phyloP scores from a whole-genome alignment of 2,797 vertebrate genomes.

The Gymnoscopelus microlampas region DNA sequence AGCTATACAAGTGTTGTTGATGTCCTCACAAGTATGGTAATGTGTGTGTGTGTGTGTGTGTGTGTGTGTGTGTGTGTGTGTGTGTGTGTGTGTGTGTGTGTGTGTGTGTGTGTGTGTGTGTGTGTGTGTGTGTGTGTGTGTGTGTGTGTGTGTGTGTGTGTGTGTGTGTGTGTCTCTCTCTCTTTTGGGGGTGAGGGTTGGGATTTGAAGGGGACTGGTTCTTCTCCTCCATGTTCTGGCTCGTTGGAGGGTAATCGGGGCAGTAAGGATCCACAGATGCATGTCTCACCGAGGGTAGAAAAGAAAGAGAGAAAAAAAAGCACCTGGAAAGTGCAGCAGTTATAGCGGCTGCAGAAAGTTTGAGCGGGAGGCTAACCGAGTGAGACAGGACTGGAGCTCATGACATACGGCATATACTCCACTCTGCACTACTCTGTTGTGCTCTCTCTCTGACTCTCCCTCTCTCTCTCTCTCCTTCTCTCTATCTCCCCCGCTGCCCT shows the following conservation, averaged over 20 bases:
- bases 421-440: slow-evolving; percentile 45
- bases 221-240: slow-evolving; percentile 30
- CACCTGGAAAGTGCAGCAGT: slow-evolving; percentile 28
- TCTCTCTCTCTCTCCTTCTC: slow-evolving; percentile 48
- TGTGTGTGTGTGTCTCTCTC: too few relatives aligned
- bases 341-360: slow-evolving; percentile 62
- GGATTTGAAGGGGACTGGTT: slow-evolving; percentile 50
- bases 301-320: slow-evolving; percentile 19
- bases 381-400: slow-evolving; percentile 65
- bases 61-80: too few relatives aligned
- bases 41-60: too few relatives aligned
- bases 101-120: too few relatives aligned
- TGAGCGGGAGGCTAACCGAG: slow-evolving; percentile 65
- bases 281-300: slow-evolving; percentile 41
- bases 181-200: slow-evolving; percentile 46
- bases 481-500: slow-evolving; percentile 50
- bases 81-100: too few relatives aligned
- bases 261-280: slow-evolving; percentile 47
- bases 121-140: too few relatives aligned
- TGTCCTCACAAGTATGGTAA: too few relatives aligned
- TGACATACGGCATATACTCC: slow-evolving; percentile 60
- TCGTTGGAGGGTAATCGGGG: slow-evolving; percentile 42
- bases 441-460: slow-evolving; percentile 49
- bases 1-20: too few relatives aligned
- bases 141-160: too few relatives aligned